phyloP scores from a whole-genome alignment of 2,888 invertebrate species.

The Pteria penguin region DNA sequence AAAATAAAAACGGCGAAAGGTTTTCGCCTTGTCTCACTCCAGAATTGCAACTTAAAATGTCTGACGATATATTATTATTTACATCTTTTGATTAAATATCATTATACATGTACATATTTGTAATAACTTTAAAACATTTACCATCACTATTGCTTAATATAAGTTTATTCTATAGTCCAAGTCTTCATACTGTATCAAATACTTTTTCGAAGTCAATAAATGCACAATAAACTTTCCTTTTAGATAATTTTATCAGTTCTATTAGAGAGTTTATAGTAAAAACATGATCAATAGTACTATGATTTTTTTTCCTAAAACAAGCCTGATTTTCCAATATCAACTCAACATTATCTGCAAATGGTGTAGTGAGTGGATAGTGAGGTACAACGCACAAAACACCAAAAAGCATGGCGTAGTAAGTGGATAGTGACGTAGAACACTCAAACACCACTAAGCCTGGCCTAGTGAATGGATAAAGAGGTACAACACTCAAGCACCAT shows the following conservation, averaged over 20 bases:
- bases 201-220: constrained; percentile 7
- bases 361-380: too few relatives aligned
- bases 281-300: not conserved
- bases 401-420: too few relatives aligned
- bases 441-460: too few relatives aligned
- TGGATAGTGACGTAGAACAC: too few relatives aligned
- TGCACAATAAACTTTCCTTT: not conserved
- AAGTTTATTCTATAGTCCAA: constrained; percentile 7
- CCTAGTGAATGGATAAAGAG: too few relatives aligned
- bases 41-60: not conserved
- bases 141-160: not conserved
- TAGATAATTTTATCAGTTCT: not conserved
- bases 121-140: not conserved
- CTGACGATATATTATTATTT: not conserved
- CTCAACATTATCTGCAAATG: constrained; percentile 1
- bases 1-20: constrained; percentile 6
- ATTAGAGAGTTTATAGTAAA: not conserved
- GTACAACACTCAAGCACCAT: too few relatives aligned
- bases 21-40: constrained; percentile 10
- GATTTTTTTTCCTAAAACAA: constrained; percentile 1
- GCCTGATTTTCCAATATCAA: not conserved
- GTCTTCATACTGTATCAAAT: not conserved
- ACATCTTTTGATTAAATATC: not conserved
- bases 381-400: too few relatives aligned
- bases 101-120: not conserved